Conservation (phyloP, 2,888 invertebrate species). For the Holacanthella duospinosa region DNA sequence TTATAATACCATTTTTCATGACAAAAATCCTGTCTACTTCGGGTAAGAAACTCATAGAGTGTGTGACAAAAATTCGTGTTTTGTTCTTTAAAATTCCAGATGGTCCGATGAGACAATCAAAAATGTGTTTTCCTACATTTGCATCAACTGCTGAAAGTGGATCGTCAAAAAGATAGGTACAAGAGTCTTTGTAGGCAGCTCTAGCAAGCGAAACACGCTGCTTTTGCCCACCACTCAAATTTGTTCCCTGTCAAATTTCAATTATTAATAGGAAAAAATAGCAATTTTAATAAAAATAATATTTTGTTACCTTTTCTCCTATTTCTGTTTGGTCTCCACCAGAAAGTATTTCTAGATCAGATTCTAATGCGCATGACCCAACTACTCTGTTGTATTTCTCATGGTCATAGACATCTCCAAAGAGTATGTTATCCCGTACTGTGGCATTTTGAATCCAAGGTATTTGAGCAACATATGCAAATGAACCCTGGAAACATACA, state of each 20-base stretch:
- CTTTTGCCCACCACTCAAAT: conserved; percentile 82
- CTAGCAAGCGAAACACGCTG: conserved; percentile 69
- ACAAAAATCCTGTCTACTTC: conserved; percentile 84
- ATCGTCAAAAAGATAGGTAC: conserved; percentile 50
- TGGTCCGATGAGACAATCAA: conserved; percentile 82
- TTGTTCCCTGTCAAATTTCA: conserved; percentile 51
- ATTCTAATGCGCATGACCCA: conserved; percentile 77
- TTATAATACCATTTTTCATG: conserved; percentile 71
- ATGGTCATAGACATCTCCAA: conserved; percentile 66
- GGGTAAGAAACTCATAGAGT: conserved; percentile 84
- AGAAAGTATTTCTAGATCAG: conserved; percentile 85
- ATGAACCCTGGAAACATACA: conserved; percentile 44
- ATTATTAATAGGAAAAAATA: neutral
- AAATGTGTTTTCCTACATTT: conserved; percentile 95
- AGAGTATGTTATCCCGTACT: conserved; percentile 81
- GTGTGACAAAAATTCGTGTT: conserved; percentile 87
- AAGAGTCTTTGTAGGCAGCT: conserved; percentile 44
- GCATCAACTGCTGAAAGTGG: conserved; percentile 48
- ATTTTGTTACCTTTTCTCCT: conserved; percentile 66
- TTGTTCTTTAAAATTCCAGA: conserved; percentile 54
- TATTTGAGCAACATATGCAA: conserved; percentile 84
- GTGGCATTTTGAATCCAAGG: conserved; percentile 98
- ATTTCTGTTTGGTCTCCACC: conserved; percentile 97
- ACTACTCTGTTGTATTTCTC: conserved; percentile 66
- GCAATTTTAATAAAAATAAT: neutral